Conservation (phyloP, 2,797 vertebrate genomes). For the Hylomyscus alleni region DNA sequence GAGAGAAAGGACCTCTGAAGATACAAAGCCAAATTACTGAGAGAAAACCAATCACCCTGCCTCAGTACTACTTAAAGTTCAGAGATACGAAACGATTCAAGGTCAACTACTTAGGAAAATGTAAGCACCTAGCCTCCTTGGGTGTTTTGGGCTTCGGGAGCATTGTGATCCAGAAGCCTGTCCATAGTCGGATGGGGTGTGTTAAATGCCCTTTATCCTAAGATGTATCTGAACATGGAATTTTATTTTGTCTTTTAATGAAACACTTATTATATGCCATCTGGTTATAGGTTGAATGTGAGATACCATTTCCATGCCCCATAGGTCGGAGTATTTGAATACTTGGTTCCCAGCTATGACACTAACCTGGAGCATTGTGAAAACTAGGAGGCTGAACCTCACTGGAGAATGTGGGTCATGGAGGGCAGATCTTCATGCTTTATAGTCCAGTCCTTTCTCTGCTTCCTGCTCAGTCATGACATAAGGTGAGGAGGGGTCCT, state of each 20-base stretch:
- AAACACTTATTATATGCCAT: neutral
- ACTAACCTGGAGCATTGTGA: neutral
- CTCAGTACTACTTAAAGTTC: neutral
- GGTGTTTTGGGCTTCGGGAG: neutral
- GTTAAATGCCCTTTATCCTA: neutral
- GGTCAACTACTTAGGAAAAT: neutral
- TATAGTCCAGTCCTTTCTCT: neutral
- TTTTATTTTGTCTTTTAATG: constrained; percentile 25
- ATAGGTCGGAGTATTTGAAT: neutral
- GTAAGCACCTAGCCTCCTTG: neutral
- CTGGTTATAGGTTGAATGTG: neutral
- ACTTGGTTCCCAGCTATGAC: neutral
- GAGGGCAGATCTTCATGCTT: neutral
- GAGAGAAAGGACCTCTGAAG: neutral
- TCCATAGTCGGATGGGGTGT: neutral
- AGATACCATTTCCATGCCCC: neutral
- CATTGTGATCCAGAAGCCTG: neutral
- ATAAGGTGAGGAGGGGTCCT: neutral
- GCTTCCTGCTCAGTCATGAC: neutral
- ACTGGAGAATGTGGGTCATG: neutral
- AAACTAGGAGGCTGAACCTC: neutral
- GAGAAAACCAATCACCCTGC: neutral
- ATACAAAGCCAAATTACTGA: neutral
- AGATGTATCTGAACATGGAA: neutral
- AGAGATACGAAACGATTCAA: neutral